Base-by-base conservation (phyloP, 2,113 vertebrate genomes). In the Paradisaea rubra region DNA sequence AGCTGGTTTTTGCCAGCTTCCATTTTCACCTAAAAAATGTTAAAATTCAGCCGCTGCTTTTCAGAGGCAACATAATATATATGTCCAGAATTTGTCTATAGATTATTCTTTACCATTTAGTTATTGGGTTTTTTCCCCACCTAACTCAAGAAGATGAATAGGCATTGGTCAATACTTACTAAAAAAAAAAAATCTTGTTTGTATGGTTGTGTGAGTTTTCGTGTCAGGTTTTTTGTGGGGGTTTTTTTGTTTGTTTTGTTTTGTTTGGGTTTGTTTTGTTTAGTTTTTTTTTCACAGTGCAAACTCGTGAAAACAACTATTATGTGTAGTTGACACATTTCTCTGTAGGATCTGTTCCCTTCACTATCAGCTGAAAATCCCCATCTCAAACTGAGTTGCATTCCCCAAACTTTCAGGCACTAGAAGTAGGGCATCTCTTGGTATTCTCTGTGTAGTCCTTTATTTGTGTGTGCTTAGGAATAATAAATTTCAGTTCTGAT, bases 91-190 rank as follows among this genome's bases (percentile, higher is more conserved):
- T 78, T 81, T 61, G 42, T 37, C 10, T 65, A 61, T 4, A 65
- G n/a, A 80, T 28, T 84, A 73, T 31, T 59, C 21, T 63, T 59
- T 54, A n/a, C 12, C 6, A 39, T 41, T 78, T 76, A 25, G 57
- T 77, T 20, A 11, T 13, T 35, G 10, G 0, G 37, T 45, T 31
- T 16, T 45, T 41, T 33, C 10, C 1, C 2, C 10, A 3, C 5
- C 10, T 49, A 6, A 21, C 21, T 65, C 10, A 61, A 65, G 52
- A 52, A 56, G 31, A 20, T 77, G 24, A 74, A 45, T 45, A 78
- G 11, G 4, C 35, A 30, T 88, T 45, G n/a, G 14, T 45, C 31
- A 80, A 4, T 37, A 39, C 23, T 28, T 88, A 27, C 14, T n/a
- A 54, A 22, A 41, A 41, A 12, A 42, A 50, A 30, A 49, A 63